These are phyloP conservation scores for Trypoxylon attenuatum DNA, from an alignment of 2,888 invertebrate species.

Conservation along the genomic window DNA sequence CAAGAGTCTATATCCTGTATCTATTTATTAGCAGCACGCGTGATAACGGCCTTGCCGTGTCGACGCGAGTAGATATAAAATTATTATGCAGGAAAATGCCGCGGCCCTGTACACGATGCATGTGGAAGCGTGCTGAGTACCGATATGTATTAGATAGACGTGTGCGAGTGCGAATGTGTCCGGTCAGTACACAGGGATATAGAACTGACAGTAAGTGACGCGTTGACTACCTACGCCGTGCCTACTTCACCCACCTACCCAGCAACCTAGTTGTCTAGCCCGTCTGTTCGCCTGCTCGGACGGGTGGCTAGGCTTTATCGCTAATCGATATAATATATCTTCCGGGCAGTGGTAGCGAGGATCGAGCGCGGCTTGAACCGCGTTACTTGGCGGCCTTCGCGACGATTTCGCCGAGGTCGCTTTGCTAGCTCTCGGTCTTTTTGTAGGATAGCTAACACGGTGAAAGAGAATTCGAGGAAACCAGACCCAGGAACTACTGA, in stretches of 20 bases:
- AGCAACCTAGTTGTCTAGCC: constrained; percentile 54
- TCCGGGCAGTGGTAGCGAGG: constrained; percentile 37
- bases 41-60: neutral
- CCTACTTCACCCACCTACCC: constrained; percentile 58
- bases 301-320: no score
- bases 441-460: neutral
- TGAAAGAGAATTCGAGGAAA: constrained; percentile 33
- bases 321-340: constrained; percentile 57
- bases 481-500: constrained; percentile 1
- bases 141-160: neutral
- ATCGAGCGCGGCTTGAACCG: constrained; percentile 42
- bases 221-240: constrained; percentile 42
- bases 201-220: constrained; percentile 37
- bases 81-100: neutral
- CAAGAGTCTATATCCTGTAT: constrained; percentile 3
- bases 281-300: constrained; percentile 37
- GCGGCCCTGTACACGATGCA: neutral
- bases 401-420: constrained; percentile 67
- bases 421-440: constrained; percentile 17
- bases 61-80: neutral
- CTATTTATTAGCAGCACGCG: neutral
- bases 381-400: constrained; percentile 62
- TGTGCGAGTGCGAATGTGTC: constrained; percentile 8
- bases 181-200: no score
- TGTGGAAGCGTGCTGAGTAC: constrained; percentile 11